Percentiles rank a stretch among this genome's conserved stretches.
Conservation (phyloP, 2,797 vertebrate species). For the Fringilla coelebs region DNA sequence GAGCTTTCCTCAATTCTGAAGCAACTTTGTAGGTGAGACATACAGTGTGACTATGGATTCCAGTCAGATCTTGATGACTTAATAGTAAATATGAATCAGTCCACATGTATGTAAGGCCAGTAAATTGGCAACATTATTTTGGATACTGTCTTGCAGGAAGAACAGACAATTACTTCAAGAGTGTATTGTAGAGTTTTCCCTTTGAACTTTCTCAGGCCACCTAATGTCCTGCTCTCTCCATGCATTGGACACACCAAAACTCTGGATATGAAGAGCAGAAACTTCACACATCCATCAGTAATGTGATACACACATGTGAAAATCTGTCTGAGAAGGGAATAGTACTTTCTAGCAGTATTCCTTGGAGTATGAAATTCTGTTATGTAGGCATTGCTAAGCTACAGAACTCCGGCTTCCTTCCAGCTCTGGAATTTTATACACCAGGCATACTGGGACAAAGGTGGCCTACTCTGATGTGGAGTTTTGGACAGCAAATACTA, state of each 20-base stretch:
- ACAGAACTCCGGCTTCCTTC: neutral
- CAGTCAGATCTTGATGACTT: neutral
- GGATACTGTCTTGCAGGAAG: neutral
- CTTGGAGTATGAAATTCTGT: neutral
- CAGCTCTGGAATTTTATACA: neutral
- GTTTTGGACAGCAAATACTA: neutral
- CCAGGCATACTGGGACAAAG: neutral
- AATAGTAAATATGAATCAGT: neutral
- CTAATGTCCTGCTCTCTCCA: neutral
- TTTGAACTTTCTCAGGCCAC: neutral
- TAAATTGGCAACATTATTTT: neutral
- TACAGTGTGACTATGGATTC: neutral
- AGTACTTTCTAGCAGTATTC: neutral
- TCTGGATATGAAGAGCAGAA: neutral
- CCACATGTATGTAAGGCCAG: neutral
- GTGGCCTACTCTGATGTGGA: fast-evolving
- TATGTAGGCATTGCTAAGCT: neutral
- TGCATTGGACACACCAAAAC: neutral
- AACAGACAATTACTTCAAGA: neutral
- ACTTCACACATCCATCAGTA: neutral
- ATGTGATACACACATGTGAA: neutral
- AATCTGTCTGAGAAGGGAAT: neutral
- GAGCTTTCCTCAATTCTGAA: neutral
- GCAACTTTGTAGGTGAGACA: neutral
- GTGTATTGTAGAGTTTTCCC: neutral